phyloP scores from a whole-genome alignment of 2,113 vertebrate genomes.

The Bettongia penicillata region DNA sequence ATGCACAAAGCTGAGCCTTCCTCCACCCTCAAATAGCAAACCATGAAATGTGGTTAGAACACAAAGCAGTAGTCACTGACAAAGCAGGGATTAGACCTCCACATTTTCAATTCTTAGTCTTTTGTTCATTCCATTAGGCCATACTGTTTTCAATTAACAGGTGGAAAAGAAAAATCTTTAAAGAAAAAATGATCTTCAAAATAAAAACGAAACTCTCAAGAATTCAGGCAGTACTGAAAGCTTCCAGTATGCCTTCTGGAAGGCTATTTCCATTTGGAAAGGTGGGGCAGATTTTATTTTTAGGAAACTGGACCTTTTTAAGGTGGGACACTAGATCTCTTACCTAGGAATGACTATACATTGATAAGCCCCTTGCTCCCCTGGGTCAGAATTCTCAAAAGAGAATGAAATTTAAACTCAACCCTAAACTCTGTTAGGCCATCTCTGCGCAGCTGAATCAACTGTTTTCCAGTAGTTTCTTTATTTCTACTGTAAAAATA shows the following conservation, averaged over 20 bases:
- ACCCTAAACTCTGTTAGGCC: not conserved
- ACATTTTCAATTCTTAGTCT: conserved; percentile 49
- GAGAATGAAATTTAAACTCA: conserved; percentile 39
- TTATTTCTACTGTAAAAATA: conserved; percentile 7
- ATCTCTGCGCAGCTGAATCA: not conserved
- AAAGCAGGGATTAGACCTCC: conserved; percentile 42
- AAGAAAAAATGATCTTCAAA: conserved; percentile 56
- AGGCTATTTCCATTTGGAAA: conserved; percentile 57
- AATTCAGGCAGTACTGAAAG: conserved; percentile 57
- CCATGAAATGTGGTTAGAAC: conserved; percentile 17
- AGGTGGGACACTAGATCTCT: conserved; percentile 23
- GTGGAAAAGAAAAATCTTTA: conserved; percentile 54
- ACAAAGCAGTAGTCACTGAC: conserved; percentile 54
- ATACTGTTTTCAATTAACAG: conserved; percentile 69
- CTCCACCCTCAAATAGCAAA: not conserved
- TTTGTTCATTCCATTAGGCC: conserved; percentile 60
- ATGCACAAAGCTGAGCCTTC: conserved; percentile 1
- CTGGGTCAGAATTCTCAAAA: conserved; percentile 51
- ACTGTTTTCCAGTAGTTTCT: conserved; percentile 11
- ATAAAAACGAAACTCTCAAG: conserved; percentile 65
- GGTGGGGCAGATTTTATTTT: conserved; percentile 50
- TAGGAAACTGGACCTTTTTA: conserved; percentile 32
- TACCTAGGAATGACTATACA: conserved; percentile 40
- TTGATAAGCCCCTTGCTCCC: conserved; percentile 36
- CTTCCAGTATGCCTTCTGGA: conserved; percentile 45